Base-by-base conservation (phyloP, 2,797 vertebrate genomes). In the Adelosebastes latens region DNA sequence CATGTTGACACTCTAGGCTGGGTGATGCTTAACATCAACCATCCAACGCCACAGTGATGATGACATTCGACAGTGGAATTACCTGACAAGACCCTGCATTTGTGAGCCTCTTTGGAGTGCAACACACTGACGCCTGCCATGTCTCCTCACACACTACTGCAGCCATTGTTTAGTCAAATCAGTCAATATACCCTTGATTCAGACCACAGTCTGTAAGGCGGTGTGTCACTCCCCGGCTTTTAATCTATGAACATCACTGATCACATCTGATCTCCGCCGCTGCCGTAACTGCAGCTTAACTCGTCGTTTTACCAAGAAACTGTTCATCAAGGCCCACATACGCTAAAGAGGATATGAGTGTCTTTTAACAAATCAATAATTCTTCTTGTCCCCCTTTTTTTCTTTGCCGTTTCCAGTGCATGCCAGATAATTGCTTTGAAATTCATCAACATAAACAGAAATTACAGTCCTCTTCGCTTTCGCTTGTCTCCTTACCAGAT, bases 381-480 rank as follows among this genome's bases (percentile, higher is more conserved):
- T 86, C 46, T 49, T 93, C 83, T 91, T 89, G 39, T 56, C 20
- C 27, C 52, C 31, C 22, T 5, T 92, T 83, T 74, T 83, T 91
- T 88, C n/a, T 80, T 90, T 83, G 70, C 77, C 49, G 77, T 92
- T 90, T 92, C 92, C 94, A 94, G 92, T 96, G 97, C 97, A 97
- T 97, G 97, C 94, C 20, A 3, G 95, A 96, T 82, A 84, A 95
- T 95, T 96, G 95, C 96, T 97, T 96, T 96, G 88, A 95, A 95
- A 93, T 93, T 92, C 95, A 95, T 92, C 92, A 90, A 94, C 94
- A 95, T 94, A 91, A 96, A 95, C 94, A 93, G 46, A 87, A 96
- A 94, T 88, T 88, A 88, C 75, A 88, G 89, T 95, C 94, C 95
- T 95, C 95, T 96, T 87, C 88, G 96, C 95, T 96, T 81, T 88